Evolutionary conservation across 2,113 vertebrate species (phyloP).

Genomic region (Cyanoramphus novaezelandiae): DNA sequence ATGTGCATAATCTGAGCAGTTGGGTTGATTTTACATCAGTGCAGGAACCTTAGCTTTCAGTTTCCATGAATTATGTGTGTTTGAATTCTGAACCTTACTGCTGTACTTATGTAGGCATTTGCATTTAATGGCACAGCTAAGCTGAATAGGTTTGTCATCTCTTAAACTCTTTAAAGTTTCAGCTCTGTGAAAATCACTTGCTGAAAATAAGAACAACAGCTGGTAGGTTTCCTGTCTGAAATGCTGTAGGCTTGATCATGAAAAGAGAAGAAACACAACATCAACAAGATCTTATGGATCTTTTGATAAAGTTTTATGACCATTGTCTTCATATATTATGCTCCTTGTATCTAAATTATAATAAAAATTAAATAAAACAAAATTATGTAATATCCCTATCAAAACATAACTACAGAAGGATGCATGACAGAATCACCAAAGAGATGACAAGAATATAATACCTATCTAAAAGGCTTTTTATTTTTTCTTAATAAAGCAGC

Average conservation of each 20-base stretch:
- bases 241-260: not conserved
- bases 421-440: slow-evolving; percentile 1
- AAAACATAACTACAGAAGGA: slow-evolving; percentile 9
- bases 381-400: slow-evolving; percentile 57
- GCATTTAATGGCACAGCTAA: slow-evolving; percentile 1
- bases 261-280: slow-evolving; percentile 12
- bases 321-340: not conserved
- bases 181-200: not conserved
- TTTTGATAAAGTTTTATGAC: not conserved
- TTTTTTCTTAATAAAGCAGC: not conserved
- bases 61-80: slow-evolving; percentile 13
- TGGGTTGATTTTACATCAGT: slow-evolving; percentile 13
- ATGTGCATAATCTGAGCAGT: not conserved
- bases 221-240: not conserved
- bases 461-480: slow-evolving; percentile 28
- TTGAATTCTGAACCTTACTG: slow-evolving; percentile 36
- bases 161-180: slow-evolving; percentile 15
- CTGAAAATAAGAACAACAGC: not conserved
- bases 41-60: not conserved
- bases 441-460: slow-evolving; percentile 2
- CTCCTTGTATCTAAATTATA: not conserved
- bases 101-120: slow-evolving; percentile 4
- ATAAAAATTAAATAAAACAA: slow-evolving; percentile 46
- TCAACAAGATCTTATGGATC: not conserved
- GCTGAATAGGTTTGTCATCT: not conserved